A percentile compares a stretch with the other conserved stretches of the same genome.
Evolutionary conservation across 2,113 vertebrate species (phyloP).

Genomic region (Hyperoodon ampullatus): DNA sequence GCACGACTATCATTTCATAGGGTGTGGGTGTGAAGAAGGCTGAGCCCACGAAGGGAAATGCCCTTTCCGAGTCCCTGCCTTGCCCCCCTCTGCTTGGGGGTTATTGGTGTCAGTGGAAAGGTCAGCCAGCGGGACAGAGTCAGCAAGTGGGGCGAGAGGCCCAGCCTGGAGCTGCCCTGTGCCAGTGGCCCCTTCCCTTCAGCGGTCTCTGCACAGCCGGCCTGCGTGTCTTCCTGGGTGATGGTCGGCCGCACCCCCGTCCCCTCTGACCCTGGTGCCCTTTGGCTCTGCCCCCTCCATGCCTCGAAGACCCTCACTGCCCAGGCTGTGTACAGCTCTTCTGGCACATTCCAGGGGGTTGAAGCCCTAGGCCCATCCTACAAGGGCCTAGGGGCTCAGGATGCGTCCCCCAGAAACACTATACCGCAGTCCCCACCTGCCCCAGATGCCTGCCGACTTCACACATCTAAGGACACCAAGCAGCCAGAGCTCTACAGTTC

Average conservation of each 20-base stretch:
- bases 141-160: neutral
- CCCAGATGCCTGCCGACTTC: neutral
- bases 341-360: neutral
- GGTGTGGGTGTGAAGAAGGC: neutral
- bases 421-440: too few relatives aligned
- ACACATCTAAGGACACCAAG: neutral
- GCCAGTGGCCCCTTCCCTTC: neutral
- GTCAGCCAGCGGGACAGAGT: neutral
- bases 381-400: neutral
- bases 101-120: neutral
- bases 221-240: neutral
- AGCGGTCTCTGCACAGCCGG: neutral
- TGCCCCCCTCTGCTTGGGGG: neutral
- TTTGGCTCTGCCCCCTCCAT: neutral
- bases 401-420: neutral
- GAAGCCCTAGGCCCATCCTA: neutral
- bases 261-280: neutral
- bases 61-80: neutral
- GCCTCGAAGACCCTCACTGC: neutral
- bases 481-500: neutral
- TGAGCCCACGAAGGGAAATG: neutral
- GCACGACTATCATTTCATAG: neutral
- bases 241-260: accelerated
- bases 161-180: neutral
- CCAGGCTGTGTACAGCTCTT: neutral